Evolutionary conservation across 1,140 invertebrate genomes (phyloP), one percentile per base, ranked within the genome.

Genomic region (Luehdorfia chinensis): DNA sequence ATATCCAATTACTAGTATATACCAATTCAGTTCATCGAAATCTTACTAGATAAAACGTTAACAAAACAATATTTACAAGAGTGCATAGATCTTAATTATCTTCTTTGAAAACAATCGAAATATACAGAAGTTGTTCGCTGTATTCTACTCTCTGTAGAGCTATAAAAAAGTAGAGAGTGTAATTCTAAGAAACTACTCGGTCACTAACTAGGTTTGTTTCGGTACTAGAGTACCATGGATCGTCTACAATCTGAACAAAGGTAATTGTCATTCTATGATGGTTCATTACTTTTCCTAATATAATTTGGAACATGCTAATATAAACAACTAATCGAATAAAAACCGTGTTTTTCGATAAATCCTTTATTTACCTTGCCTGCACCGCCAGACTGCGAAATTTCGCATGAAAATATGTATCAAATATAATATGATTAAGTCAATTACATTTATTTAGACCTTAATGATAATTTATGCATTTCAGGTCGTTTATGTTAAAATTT

Each of bases 251-350:
- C 12, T 12, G 30, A 31, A 31, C 30, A 31, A 14, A 16, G 27
- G 13, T 7, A 14, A 16, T 11, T 4, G 30, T 25, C 27, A 43
- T 30, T 43, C 39, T 43, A 43, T 43, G 12, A 43, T 43, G 27
- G 39, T 28, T 18, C 15, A 25, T 18, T 43, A 43, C 39, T 18
- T 23, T 43, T 16, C 39, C 30, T 30, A 43, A 11, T 30, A 43
- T 41, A 41, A 41, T 41, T 43, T 18, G 27, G 39, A 30, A 11
- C 39, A 43, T 43, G 39, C 39, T 14, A 43, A 15, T 30, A 30
- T 43, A 43, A 28, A 43, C 27, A 30, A 30, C 39, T 43, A 43
- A 15, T 43, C 39, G 39, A 43, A n/a, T n/a, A n/a, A n/a, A 43
- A 43, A 43, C 25, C 27, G 39, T 18, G 5, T 5, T 25, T 43